A percentile compares a stretch with the other conserved stretches of the same genome.
phyloP scores from a whole-genome alignment of 1,140 invertebrate genomes.

The Holcopasites calliopsidis region DNA sequence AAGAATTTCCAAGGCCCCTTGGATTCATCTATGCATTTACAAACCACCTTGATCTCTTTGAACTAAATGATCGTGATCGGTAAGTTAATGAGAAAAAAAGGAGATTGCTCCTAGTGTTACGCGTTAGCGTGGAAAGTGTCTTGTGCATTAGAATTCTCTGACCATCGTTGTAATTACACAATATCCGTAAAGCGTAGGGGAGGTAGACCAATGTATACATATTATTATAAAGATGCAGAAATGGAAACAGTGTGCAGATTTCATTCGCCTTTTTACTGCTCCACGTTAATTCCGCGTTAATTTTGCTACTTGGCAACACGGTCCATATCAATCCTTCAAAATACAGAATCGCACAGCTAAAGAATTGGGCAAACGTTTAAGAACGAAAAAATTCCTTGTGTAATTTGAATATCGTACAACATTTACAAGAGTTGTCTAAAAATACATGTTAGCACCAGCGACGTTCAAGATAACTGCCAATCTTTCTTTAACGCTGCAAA shows the following conservation, averaged over 20 bases:
- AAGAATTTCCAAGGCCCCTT: neutral
- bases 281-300: neutral
- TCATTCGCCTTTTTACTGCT: neutral
- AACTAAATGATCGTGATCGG: constrained; percentile 18
- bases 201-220: no score
- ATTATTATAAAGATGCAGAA: no score
- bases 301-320: neutral
- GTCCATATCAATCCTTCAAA: neutral
- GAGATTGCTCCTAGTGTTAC: neutral
- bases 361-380: neutral
- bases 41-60: constrained; percentile 40
- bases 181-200: neutral
- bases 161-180: neutral
- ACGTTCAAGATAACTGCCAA: neutral
- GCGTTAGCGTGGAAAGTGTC: neutral
- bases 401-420: neutral
- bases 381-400: neutral
- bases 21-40: neutral
- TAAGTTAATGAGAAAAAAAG: neutral
- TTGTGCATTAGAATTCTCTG: neutral
- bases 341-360: neutral
- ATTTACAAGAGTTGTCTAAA: neutral
- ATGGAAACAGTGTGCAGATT: neutral
- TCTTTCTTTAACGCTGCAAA: no score
- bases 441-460: neutral